These are phyloP conservation scores for Megalops cyprinoides DNA, from an alignment of 2,797 vertebrate genomes.

Conservation along the genomic window DNA sequence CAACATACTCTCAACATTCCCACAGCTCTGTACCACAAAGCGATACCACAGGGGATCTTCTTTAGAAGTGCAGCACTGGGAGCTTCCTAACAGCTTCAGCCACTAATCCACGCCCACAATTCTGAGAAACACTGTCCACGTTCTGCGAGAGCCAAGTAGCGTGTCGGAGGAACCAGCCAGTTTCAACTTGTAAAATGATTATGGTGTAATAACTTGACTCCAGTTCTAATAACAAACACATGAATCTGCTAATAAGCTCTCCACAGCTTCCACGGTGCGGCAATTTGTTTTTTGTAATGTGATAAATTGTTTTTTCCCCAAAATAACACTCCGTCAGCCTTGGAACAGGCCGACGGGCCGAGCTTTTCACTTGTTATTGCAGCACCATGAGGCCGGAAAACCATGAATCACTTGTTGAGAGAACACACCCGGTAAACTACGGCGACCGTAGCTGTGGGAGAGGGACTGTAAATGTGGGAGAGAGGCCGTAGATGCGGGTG, in stretches of 20 bases:
- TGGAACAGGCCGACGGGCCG: neutral
- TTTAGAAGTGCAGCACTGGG: too few species aligned
- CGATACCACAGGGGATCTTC: too few species aligned
- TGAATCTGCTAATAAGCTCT: constrained; percentile 53
- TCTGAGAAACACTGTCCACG: neutral
- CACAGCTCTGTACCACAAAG: too few species aligned
- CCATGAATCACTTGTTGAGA: constrained; percentile 45
- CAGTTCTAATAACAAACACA: constrained; percentile 62
- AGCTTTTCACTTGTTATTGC: constrained; percentile 41
- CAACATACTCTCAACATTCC: too few species aligned
- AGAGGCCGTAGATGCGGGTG: too few species aligned
- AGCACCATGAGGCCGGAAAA: constrained; percentile 39
- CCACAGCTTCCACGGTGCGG: constrained; percentile 45
- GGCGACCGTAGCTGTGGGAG: constrained; percentile 31
- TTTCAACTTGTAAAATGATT: constrained; percentile 59
- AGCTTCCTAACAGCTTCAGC: too few species aligned
- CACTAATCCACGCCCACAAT: neutral
- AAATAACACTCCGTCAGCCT: constrained; percentile 43
- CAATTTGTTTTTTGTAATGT: constrained; percentile 58
- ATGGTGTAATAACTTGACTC: constrained; percentile 63
- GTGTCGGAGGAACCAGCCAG: constrained; percentile 39
- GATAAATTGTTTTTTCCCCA: constrained; percentile 50
- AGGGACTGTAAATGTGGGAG: constrained; percentile 17
- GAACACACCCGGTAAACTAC: constrained; percentile 43
- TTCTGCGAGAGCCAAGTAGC: constrained; percentile 32